A percentile compares a stretch with the other conserved stretches of the same genome.
phyloP scores from a whole-genome alignment of 1,140 invertebrate genomes.

The Brachionus calyciflorus region DNA sequence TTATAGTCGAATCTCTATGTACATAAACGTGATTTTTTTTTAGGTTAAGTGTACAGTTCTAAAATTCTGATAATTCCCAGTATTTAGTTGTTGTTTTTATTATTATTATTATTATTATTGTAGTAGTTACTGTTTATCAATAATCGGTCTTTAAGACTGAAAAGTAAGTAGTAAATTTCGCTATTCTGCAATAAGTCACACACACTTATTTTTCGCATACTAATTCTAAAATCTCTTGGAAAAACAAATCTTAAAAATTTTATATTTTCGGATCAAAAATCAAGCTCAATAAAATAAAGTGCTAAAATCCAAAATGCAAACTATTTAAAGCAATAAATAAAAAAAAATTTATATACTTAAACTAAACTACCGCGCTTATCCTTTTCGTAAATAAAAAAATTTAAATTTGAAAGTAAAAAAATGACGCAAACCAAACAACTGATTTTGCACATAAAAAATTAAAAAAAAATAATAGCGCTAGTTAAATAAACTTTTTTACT shows the following conservation, averaged over 20 bases:
- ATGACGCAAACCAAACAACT: slow-evolving; percentile 29
- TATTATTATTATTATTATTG: too few relatives aligned
- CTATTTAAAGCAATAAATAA: neutral
- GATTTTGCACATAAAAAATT: too few relatives aligned
- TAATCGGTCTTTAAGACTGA: neutral
- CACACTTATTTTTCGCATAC: slow-evolving; percentile 36
- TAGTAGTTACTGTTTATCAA: too few relatives aligned
- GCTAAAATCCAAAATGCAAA: slow-evolving; percentile 27
- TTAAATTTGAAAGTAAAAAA: slow-evolving; percentile 6
- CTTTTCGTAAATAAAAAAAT: slow-evolving; percentile 33
- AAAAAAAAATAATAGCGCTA: slow-evolving; percentile 22
- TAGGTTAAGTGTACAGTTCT: too few relatives aligned
- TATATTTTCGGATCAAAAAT: slow-evolving; percentile 22
- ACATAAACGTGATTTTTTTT: too few relatives aligned
- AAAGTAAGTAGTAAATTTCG: slow-evolving; percentile 21
- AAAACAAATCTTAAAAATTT: slow-evolving; percentile 11
- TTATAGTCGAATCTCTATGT: too few relatives aligned
- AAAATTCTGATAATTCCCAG: too few relatives aligned
- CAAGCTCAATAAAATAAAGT: slow-evolving; percentile 21
- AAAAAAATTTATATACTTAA: neutral
- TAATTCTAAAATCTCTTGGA: slow-evolving; percentile 5
- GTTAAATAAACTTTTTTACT: neutral
- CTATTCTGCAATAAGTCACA: slow-evolving; percentile 47
- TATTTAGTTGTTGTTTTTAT: too few relatives aligned
- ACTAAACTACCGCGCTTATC: slow-evolving; percentile 14